Evolutionary conservation across 2,888 invertebrate genomes (phyloP).

Genomic region (Drosophila limbata): DNA sequence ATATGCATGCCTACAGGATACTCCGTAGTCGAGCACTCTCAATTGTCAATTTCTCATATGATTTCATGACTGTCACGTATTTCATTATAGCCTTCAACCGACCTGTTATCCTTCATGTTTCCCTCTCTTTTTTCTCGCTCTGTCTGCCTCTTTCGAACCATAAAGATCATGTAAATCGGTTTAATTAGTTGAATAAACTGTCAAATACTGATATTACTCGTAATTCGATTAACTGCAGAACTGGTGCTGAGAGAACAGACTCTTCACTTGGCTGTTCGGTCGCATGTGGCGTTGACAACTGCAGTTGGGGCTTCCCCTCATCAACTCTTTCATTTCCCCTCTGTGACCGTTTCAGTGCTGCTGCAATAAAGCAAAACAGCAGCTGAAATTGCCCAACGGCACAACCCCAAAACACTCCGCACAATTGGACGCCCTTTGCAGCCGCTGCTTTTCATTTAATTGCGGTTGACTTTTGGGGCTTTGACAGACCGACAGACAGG

Average conservation of each 20-base stretch:
- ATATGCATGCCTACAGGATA: not conserved
- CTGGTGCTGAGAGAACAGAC: slow-evolving; percentile 9
- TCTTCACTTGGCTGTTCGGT: slow-evolving; percentile 9
- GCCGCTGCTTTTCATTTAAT: slow-evolving; percentile 73
- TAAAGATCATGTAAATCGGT: slow-evolving; percentile 32
- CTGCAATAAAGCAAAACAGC: slow-evolving; percentile 49
- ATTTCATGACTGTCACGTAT: not conserved
- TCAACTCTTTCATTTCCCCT: not conserved
- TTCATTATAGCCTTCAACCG: not conserved
- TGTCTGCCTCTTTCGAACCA: slow-evolving; percentile 12
- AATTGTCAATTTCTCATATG: not conserved
- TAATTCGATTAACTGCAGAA: slow-evolving; percentile 56
- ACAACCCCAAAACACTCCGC: slow-evolving; percentile 44
- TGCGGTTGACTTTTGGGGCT: slow-evolving; percentile 78
- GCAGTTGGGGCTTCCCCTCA: slow-evolving; percentile 23
- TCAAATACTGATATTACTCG: slow-evolving; percentile 44
- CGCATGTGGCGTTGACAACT: slow-evolving; percentile 48
- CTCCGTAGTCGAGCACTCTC: not conserved
- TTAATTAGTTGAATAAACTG: slow-evolving; percentile 66
- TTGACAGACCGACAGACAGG: slow-evolving; percentile 46
- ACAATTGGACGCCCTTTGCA: slow-evolving; percentile 49
- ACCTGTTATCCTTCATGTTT: not conserved
- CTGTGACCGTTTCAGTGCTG: not conserved
- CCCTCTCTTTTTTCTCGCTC: not conserved
- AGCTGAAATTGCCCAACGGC: slow-evolving; percentile 46